A percentile compares a stretch with the other conserved stretches of the same genome.
phyloP scores from a whole-genome alignment of 2,888 invertebrate genomes.

The Heliconius aoede region DNA sequence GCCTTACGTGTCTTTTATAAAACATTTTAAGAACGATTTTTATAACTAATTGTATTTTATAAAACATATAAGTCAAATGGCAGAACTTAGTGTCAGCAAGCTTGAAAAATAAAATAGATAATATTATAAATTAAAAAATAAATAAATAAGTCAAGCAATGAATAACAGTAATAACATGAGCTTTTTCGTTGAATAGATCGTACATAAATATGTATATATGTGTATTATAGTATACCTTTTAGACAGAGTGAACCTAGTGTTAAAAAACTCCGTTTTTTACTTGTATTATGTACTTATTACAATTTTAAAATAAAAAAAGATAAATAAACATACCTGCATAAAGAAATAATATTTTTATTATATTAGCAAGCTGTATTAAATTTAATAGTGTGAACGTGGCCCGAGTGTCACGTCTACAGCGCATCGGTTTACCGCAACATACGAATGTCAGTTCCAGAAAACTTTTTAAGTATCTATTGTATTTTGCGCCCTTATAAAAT shows the following conservation, averaged over 20 bases:
- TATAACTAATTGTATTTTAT: background rate
- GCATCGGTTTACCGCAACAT: slow-evolving; percentile 57
- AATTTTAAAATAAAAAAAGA: background rate
- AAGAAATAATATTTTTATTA: slow-evolving; percentile 3
- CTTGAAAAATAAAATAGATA: background rate
- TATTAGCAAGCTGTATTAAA: background rate
- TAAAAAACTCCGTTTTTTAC: too few species aligned
- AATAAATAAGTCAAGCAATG: background rate
- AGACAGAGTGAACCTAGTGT: too few species aligned
- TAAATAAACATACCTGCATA: background rate
- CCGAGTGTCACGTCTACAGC: slow-evolving; percentile 50
- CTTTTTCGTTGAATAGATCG: too few species aligned
- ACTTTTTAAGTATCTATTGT: slow-evolving; percentile 43
- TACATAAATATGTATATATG: too few species aligned
- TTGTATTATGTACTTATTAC: too few species aligned
- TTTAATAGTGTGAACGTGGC: slow-evolving; percentile 52
- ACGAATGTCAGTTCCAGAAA: slow-evolving; percentile 53
- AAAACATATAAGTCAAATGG: background rate
- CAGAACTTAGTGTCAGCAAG: background rate
- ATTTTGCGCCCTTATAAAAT: slow-evolving; percentile 1
- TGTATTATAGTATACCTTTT: too few species aligned
- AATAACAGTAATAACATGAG: too few species aligned
- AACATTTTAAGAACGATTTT: background rate
- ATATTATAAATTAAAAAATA: background rate
- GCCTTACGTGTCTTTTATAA: background rate